Conservation (phyloP, 2,113 vertebrate genomes). For the Callithrix jacchus region DNA sequence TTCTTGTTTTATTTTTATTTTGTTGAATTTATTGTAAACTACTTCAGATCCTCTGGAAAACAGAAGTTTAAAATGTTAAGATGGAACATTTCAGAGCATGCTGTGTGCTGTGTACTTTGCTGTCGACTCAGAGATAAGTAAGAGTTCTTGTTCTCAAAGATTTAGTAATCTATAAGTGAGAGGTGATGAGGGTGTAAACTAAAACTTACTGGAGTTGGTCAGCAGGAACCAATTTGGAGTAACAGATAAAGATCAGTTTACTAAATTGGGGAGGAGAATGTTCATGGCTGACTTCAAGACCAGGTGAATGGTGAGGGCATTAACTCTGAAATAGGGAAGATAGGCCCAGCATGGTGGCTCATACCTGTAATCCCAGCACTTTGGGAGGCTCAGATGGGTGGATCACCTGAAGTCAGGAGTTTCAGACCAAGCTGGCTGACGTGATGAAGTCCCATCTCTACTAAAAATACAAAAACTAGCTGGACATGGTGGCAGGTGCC, state of each 20-base stretch:
- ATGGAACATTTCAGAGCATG: not conserved
- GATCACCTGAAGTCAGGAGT: too few relatives aligned
- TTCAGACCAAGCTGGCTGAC: too few relatives aligned
- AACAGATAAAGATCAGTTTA: slow-evolving; percentile 11
- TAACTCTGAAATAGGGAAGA: not conserved
- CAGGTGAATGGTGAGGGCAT: not conserved
- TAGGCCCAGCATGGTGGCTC: not conserved
- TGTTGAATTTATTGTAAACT: slow-evolving; percentile 13
- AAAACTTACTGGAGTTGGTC: not conserved
- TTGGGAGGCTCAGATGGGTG: too few relatives aligned
- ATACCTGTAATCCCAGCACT: too few relatives aligned
- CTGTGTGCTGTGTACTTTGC: not conserved
- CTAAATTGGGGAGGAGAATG: not conserved
- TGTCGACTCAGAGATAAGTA: not conserved
- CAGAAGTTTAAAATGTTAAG: not conserved
- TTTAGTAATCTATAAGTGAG: not conserved
- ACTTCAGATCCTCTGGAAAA: slow-evolving; percentile 1
- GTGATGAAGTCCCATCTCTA: too few relatives aligned
- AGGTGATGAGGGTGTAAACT: not conserved
- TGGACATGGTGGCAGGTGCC: too few relatives aligned
- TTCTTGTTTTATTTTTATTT: slow-evolving; percentile 15
- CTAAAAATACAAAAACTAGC: too few relatives aligned
- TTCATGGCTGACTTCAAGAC: not conserved
- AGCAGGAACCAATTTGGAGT: not conserved
- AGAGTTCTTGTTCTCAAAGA: not conserved